Conservation (phyloP, 37 sponge, comb jelly and placozoan genomes). For the Bolinopsis microptera region DNA sequence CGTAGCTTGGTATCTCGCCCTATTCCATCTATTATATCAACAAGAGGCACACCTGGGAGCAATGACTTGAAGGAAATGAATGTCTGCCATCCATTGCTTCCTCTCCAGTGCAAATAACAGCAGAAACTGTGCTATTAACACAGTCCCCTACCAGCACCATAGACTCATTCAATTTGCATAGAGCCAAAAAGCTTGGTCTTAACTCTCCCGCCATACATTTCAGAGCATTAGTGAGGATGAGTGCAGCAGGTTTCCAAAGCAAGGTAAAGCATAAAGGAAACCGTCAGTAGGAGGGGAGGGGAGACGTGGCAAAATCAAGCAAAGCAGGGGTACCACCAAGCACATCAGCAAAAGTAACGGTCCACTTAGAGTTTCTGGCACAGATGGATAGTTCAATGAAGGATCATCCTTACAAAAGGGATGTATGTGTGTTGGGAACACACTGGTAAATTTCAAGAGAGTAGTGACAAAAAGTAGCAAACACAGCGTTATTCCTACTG, state of each 20-base stretch:
- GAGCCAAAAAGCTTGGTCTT: constrained; percentile 19
- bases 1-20: too few species aligned
- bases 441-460: neutral
- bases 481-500: neutral
- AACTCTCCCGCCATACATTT: neutral
- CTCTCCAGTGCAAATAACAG: neutral
- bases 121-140: neutral
- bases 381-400: neutral
- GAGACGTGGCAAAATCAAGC: neutral
- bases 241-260: neutral
- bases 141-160: neutral
- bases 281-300: neutral
- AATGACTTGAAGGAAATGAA: constrained; percentile 1
- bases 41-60: neutral
- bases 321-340: neutral
- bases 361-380: neutral
- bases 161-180: neutral
- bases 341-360: neutral
- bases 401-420: neutral
- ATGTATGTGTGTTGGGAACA: neutral
- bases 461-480: neutral
- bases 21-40: too few species aligned
- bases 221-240: neutral
- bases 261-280: neutral
- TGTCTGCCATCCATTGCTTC: constrained; percentile 29